A percentile compares a stretch with the other conserved stretches of the same genome.
phyloP scores from a whole-genome alignment of 2,113 vertebrate genomes.

The Ibidorhyncha struthersii region DNA sequence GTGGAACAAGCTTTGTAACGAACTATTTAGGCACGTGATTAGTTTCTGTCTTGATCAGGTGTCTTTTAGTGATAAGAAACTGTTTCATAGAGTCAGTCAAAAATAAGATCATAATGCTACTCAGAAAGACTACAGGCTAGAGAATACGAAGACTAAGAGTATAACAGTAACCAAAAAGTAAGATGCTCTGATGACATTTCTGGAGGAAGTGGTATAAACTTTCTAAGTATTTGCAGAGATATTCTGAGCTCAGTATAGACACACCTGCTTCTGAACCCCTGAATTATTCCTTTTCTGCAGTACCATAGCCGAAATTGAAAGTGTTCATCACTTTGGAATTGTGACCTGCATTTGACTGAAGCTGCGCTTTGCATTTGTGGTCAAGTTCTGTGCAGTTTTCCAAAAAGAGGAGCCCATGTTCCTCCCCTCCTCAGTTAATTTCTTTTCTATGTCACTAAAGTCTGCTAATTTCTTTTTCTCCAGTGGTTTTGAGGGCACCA shows the following conservation, averaged over 20 bases:
- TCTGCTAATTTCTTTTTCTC: neutral
- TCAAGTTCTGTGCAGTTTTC: neutral
- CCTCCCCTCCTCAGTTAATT: neutral
- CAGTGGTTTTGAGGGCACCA: neutral
- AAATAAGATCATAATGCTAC: neutral
- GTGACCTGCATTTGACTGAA: neutral
- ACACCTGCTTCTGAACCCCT: neutral
- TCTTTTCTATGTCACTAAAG: neutral
- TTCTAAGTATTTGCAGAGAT: neutral
- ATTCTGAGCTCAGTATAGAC: neutral
- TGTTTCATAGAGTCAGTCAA: neutral
- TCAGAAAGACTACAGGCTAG: neutral
- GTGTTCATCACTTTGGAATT: neutral
- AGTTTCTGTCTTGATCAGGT: neutral
- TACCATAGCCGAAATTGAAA: neutral
- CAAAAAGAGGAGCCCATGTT: neutral
- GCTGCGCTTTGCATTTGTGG: neutral
- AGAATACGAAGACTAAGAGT: neutral
- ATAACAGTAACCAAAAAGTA: neutral
- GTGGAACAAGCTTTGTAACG: neutral
- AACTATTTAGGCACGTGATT: neutral
- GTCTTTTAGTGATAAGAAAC: neutral
- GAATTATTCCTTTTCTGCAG: neutral
- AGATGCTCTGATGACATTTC: neutral
- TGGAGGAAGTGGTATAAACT: neutral